A percentile compares a stretch with the other conserved stretches of the same genome.
phyloP scores from a whole-genome alignment of 1,140 invertebrate genomes.

The Nasonia giraulti region DNA sequence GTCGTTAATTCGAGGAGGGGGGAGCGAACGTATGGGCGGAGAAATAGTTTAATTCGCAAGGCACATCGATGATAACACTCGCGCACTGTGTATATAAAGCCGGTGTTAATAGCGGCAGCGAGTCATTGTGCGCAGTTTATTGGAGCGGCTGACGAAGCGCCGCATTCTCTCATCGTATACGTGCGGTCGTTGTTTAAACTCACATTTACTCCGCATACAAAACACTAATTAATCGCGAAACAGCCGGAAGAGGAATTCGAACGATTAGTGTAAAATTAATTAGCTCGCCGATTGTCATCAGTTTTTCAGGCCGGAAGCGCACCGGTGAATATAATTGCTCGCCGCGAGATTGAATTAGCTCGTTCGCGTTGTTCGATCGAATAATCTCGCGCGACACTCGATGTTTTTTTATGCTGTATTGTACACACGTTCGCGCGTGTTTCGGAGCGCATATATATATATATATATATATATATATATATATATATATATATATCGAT shows the following conservation, averaged over 20 bases:
- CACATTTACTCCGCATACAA: neutral
- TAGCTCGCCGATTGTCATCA: neutral
- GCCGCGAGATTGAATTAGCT: too few species aligned
- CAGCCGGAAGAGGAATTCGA: neutral
- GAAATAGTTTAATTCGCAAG: too few species aligned
- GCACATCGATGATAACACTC: neutral
- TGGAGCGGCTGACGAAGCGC: neutral
- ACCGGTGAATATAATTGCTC: neutral
- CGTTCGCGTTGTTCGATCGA: too few species aligned
- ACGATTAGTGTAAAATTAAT: neutral
- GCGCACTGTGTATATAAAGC: neutral
- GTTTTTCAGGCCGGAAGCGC: neutral
- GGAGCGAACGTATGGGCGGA: neutral
- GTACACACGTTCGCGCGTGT: too few species aligned
- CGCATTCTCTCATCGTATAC: neutral
- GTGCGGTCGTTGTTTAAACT: neutral
- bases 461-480: too few species aligned
- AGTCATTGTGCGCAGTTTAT: neutral
- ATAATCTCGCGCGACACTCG: too few species aligned
- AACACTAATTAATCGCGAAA: conserved; percentile 16
- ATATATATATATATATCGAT: too few species aligned
- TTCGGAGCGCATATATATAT: too few species aligned
- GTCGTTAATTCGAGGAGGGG: neutral
- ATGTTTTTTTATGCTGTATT: too few species aligned
- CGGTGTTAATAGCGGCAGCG: neutral